Evolutionary conservation across 1,140 invertebrate genomes (phyloP).

Genomic region (Drosophila equinoxialis): DNA sequence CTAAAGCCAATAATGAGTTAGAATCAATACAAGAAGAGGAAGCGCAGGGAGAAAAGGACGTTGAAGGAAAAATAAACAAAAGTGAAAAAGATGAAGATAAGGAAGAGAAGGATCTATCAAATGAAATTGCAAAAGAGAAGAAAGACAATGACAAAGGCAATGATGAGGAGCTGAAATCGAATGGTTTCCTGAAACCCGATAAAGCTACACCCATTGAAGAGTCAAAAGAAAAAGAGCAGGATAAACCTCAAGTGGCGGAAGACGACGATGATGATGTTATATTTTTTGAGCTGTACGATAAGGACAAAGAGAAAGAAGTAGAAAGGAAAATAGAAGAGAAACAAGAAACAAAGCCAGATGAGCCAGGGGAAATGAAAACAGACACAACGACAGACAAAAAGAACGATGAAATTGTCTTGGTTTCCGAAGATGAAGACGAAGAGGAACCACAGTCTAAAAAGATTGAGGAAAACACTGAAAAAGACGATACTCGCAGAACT

Average conservation of each 20-base stretch:
- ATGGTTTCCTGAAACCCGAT: neutral
- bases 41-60: no score
- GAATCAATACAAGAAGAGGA: neutral
- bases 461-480: slow-evolving; percentile 12
- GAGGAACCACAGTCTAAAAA: slow-evolving; percentile 9
- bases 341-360: neutral
- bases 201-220: neutral
- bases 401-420: neutral
- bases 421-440: slow-evolving; percentile 3
- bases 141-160: neutral
- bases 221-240: neutral
- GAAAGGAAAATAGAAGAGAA: no score
- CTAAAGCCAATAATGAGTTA: neutral
- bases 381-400: neutral
- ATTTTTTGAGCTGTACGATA: slow-evolving; percentile 2
- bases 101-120: neutral
- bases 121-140: neutral
- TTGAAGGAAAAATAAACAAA: neutral
- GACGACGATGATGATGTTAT: slow-evolving; percentile 15
- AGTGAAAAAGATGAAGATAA: neutral
- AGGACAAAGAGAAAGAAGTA: neutral
- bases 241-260: neutral
- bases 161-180: neutral
- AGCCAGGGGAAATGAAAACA: neutral
- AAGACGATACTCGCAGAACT: neutral